Conservation (phyloP, 2,888 invertebrate species). For the Drosophila subquinaria region DNA sequence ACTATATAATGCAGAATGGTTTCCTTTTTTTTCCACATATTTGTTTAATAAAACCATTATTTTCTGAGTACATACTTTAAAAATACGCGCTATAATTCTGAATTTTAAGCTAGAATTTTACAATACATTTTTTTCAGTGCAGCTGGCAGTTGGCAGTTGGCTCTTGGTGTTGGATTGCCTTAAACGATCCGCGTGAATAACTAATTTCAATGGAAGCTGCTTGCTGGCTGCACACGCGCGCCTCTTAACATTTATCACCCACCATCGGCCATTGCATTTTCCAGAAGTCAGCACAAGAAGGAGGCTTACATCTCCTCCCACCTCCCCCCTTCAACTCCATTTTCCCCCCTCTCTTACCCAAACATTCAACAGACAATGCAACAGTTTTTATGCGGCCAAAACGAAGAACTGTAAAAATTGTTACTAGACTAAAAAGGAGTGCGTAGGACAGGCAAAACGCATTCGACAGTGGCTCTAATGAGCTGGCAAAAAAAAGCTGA, state of each 20-base stretch:
- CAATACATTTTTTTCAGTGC: neutral
- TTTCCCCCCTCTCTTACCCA: neutral
- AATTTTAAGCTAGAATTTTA: too few relatives aligned
- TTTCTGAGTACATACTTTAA: too few relatives aligned
- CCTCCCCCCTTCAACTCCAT: slow-evolving; percentile 4
- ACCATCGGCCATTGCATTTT: slow-evolving; percentile 67
- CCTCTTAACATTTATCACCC: slow-evolving; percentile 82
- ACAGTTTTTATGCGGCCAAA: slow-evolving; percentile 54
- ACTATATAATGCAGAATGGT: too few relatives aligned
- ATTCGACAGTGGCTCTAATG: slow-evolving; percentile 61
- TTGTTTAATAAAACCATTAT: too few relatives aligned
- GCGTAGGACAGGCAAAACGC: slow-evolving; percentile 75
- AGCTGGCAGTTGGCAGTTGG: slow-evolving; percentile 50
- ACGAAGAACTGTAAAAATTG: slow-evolving; percentile 36
- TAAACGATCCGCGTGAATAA: slow-evolving; percentile 85
- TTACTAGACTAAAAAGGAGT: slow-evolving; percentile 65
- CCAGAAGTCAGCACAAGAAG: slow-evolving; percentile 37
- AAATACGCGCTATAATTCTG: too few relatives aligned
- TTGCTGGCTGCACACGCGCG: slow-evolving; percentile 60
- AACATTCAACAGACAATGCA: slow-evolving; percentile 53
- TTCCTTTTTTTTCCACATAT: too few relatives aligned
- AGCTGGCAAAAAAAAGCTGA: slow-evolving; percentile 40
- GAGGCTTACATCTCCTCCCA: slow-evolving; percentile 9
- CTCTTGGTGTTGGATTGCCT: slow-evolving; percentile 79
- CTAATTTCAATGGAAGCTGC: slow-evolving; percentile 84